A percentile compares a stretch with the other conserved stretches of the same genome.
Conservation (phyloP, 2,888 invertebrate species). For the Andrena haemorrhoa region DNA sequence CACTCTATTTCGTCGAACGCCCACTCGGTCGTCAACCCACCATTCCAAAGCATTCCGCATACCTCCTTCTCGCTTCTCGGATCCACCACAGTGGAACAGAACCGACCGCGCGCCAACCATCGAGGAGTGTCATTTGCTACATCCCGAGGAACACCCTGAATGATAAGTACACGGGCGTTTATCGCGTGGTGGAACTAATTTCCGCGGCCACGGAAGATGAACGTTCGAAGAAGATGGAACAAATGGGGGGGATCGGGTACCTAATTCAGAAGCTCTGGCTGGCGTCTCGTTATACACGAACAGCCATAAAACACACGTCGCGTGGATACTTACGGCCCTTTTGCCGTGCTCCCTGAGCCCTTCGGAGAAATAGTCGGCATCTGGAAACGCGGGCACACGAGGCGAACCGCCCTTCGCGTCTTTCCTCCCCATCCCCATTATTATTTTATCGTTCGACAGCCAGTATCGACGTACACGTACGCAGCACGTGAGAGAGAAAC, state of each 20-base stretch:
- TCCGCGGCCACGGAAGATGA: constrained; percentile 58
- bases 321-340: constrained; percentile 1
- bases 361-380: constrained; percentile 59
- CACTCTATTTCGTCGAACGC: no score
- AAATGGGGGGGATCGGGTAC: constrained; percentile 48
- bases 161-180: not conserved
- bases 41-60: no score
- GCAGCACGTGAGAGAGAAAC: constrained; percentile 75
- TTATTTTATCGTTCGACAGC: constrained; percentile 78
- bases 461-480: constrained; percentile 78
- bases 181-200: constrained; percentile 52
- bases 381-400: constrained; percentile 33
- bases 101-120: not conserved
- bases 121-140: not conserved
- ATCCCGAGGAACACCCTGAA: not conserved
- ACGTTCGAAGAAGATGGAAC: constrained; percentile 53
- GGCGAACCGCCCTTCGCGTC: constrained; percentile 52
- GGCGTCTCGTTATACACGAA: constrained; percentile 52
- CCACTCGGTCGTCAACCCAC: no score
- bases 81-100: no score
- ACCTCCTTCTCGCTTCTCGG: no score
- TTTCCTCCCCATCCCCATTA: constrained; percentile 73
- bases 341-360: constrained; percentile 50
- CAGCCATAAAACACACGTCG: constrained; percentile 57
- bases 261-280: constrained; percentile 49